Evolutionary conservation across 2,113 vertebrate species (phyloP).

Genomic region (Caretta caretta): DNA sequence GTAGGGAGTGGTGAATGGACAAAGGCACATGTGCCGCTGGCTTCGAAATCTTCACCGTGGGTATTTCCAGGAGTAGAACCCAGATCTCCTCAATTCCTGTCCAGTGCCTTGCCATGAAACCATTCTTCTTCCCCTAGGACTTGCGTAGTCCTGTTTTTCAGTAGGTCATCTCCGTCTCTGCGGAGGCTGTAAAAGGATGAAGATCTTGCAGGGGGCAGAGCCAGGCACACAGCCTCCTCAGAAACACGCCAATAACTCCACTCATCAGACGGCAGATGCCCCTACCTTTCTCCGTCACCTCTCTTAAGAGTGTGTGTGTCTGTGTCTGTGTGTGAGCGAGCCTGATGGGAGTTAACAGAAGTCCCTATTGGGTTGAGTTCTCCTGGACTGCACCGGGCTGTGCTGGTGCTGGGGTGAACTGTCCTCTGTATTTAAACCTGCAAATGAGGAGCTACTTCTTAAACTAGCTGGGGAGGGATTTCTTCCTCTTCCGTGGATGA

Average conservation of each 20-base stretch:
- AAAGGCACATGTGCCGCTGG: neutral
- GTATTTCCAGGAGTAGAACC: fast-evolving
- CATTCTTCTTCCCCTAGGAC: neutral
- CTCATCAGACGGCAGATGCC: fast-evolving
- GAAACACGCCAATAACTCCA: neutral
- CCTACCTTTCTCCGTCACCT: fast-evolving
- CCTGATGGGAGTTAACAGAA: too few relatives aligned
- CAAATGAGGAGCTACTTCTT: neutral
- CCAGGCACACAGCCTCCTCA: fast-evolving
- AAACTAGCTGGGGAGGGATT: neutral
- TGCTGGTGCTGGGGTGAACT: neutral
- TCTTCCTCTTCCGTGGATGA: neutral
- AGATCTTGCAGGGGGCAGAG: neutral
- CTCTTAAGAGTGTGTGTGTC: fast-evolving
- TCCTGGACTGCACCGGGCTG: neutral
- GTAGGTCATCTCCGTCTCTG: neutral
- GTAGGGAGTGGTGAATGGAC: fast-evolving
- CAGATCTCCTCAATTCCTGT: neutral
- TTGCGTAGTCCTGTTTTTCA: neutral
- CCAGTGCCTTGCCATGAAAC: neutral
- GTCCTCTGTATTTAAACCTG: neutral
- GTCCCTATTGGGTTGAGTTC: neutral
- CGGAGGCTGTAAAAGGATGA: neutral
- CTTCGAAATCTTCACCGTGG: fast-evolving
- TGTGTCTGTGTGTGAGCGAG: too few relatives aligned